Percentiles rank a stretch among this genome's conserved stretches.
phyloP scores from a whole-genome alignment of 2,113 vertebrate species.

The Cavia porcellus region DNA sequence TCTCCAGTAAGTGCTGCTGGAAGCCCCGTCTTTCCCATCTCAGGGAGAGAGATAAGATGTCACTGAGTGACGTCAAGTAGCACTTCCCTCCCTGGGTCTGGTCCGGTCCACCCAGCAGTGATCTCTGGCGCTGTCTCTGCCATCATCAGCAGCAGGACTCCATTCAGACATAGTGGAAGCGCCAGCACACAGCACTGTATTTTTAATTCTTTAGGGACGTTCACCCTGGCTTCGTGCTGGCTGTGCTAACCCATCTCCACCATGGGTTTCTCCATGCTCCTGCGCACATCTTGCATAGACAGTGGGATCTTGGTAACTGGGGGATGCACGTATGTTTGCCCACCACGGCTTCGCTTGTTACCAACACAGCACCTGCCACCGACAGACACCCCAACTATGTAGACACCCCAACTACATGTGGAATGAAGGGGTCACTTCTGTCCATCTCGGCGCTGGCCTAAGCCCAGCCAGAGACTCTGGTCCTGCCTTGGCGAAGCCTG shows the following conservation, averaged over 20 bases:
- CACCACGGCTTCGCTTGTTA: not conserved
- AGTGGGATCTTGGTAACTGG: not conserved
- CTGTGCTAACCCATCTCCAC: not conserved
- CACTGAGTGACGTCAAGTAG: not conserved
- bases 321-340: not conserved
- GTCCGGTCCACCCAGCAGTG: not conserved
- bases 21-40: not conserved
- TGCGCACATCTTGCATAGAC: not conserved
- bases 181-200: not conserved
- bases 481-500: not conserved
- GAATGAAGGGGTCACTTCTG: not conserved
- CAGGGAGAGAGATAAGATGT: not conserved
- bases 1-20: no score
- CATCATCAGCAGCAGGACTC: not conserved
- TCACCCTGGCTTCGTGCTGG: no score
- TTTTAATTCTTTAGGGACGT: not conserved
- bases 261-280: not conserved
- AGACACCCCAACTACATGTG: not conserved
- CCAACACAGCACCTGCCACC: not conserved
- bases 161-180: no score
- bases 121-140: no score
- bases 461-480: not conserved
- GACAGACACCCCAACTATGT: not conserved
- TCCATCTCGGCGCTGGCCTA: not conserved
- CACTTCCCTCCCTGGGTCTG: not conserved